Percentiles rank a stretch among this genome's conserved stretches.
Conservation (phyloP, 2,888 invertebrate species). For the Lasioglossum zephyrum region DNA sequence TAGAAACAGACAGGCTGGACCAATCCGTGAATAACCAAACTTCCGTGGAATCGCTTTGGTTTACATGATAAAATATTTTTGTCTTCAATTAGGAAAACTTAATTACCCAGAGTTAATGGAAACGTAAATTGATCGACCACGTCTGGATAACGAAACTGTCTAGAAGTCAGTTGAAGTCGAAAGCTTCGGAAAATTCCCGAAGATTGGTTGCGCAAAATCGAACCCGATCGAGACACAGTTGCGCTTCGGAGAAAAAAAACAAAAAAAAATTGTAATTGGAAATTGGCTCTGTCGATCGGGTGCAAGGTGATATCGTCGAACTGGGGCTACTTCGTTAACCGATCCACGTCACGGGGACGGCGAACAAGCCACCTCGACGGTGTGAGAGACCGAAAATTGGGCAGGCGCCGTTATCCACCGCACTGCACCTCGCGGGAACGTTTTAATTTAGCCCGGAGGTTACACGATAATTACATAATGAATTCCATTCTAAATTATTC, state of each 20-base stretch:
- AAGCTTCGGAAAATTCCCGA: neutral
- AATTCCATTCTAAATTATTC: neutral
- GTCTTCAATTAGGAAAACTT: neutral
- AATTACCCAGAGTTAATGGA: neutral
- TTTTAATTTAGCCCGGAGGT: conserved; percentile 30
- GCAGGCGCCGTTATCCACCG: conserved; percentile 38
- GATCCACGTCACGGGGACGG: conserved; percentile 47
- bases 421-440: conserved; percentile 18
- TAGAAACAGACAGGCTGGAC: neutral
- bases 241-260: neutral
- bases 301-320: conserved; percentile 30
- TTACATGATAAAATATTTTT: neutral
- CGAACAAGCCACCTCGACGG: conserved; percentile 42
- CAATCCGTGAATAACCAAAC: neutral
- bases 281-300: conserved; percentile 45
- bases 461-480: neutral
- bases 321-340: conserved; percentile 42
- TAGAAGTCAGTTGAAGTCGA: neutral
- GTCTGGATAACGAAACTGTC: neutral
- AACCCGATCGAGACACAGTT: conserved; percentile 21
- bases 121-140: too few relatives aligned
- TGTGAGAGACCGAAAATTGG: conserved; percentile 47
- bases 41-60: neutral
- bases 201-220: neutral
- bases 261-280: conserved; percentile 42